phyloP scores from a whole-genome alignment of 2,888 invertebrate genomes.

The Patella depressa region DNA sequence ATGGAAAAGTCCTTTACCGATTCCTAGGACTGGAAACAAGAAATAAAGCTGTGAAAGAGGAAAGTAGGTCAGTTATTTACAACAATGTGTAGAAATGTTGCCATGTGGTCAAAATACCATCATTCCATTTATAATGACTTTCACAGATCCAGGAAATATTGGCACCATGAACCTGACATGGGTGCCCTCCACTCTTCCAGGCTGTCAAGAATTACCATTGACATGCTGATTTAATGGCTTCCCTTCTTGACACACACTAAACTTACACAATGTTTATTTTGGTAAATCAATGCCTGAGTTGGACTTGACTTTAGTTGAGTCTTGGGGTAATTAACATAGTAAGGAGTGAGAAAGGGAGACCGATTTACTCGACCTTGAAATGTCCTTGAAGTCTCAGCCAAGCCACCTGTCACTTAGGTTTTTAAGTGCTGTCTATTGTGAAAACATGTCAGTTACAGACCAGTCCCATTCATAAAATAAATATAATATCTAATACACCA shows the following conservation, averaged over 20 bases:
- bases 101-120: slow-evolving; percentile 7
- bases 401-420: neutral
- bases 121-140: neutral
- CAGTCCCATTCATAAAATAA: too few species aligned
- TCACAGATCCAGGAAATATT: neutral
- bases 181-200: neutral
- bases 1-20: too few species aligned
- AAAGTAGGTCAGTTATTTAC: too few species aligned
- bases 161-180: too few species aligned
- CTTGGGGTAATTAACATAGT: too few species aligned
- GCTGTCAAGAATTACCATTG: slow-evolving; percentile 2
- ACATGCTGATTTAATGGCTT: slow-evolving; percentile 6
- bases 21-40: too few species aligned
- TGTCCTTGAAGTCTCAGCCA: neutral
- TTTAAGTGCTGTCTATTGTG: too few species aligned
- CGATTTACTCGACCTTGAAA: neutral
- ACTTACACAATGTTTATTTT: slow-evolving; percentile 6
- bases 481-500: too few species aligned
- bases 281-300: neutral
- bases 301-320: too few species aligned
- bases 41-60: too few species aligned
- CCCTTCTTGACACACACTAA: neutral
- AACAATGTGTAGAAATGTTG: neutral
- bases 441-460: too few species aligned
- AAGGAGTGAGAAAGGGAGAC: too few species aligned